Evolutionary conservation across 2,113 vertebrate genomes (phyloP), one percentile per base, ranked within the genome.

Genomic region (Rhodinocichla rosea): DNA sequence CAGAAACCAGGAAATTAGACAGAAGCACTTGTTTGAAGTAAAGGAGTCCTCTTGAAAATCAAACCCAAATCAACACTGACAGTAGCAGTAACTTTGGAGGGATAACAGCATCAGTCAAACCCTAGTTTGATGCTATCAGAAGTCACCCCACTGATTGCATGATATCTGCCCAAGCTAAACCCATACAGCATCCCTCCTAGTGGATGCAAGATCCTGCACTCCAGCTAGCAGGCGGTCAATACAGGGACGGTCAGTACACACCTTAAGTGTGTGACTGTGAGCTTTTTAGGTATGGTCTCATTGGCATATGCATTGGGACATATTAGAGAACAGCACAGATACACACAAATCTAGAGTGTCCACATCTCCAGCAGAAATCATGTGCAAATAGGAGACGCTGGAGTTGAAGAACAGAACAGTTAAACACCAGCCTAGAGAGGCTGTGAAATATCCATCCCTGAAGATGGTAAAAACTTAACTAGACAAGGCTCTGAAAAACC

Each of bases 201-300:
- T 37, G 30, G 32, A 49, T 12, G 20, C 42, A 49, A 83, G 15
- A 30, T 32, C 19, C 56, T 60, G 32, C 13, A 14, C 19, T 32
- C 70, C 52, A 79, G 27, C 30, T 15, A 33, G 56, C n/a, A 57
- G 28, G 35, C 8, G 9, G 15, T 21, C 52, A 53, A 39, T 5
- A 23, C 9, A 76, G 35, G 26, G 28, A 69, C 28, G 7, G 37
- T 22, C 37, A 70, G 35, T 22, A 32, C 37, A 59, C 42, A 63
- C 32, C 30, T 71, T 5, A 24, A 14, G 2, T 35, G 13, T 18
- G 15, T 1, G 4, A 62, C 32, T 2, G 3, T 2, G 2, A 83
- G 26, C 53, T 76, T 37, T 10, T 11, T 33, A 50, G 22, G 13
- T 39, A 11, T 3, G 4, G 12, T 55, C 28, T 82, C 32, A 33